These are phyloP conservation scores for Medauroidea extradentata DNA, from an alignment of 1,140 invertebrate genomes.

Conservation along the genomic window DNA sequence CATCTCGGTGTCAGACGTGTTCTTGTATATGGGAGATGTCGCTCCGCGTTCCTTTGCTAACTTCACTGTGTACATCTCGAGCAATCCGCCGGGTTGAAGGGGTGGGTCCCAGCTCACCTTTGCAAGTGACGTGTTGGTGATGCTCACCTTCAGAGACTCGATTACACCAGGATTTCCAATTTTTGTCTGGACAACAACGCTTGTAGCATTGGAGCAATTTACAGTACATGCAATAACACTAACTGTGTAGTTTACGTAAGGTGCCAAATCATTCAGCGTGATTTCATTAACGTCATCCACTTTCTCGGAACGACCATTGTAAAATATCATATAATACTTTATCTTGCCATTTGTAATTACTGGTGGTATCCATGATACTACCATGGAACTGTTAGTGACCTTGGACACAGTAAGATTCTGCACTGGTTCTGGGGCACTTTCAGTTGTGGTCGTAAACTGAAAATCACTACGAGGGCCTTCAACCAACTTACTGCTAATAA, in stretches of 20 bases:
- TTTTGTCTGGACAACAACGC: constrained; percentile 48
- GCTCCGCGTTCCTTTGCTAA: constrained; percentile 28
- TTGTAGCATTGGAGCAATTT: constrained; percentile 51
- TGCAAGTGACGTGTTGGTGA: constrained; percentile 45
- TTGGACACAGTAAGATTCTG: constrained; percentile 51
- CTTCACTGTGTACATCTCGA: constrained; percentile 52
- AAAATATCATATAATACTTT: constrained; percentile 62
- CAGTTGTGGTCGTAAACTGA: constrained; percentile 63
- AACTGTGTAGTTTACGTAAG: constrained; percentile 60
- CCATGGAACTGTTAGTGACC: constrained; percentile 60
- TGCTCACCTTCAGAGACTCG: constrained; percentile 44
- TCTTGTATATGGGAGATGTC: neutral
- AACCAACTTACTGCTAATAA: constrained; percentile 62
- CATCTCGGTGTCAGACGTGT: constrained; percentile 29
- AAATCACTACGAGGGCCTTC: constrained; percentile 64
- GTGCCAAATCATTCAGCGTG: constrained; percentile 34
- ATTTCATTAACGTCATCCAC: neutral
- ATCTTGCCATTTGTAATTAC: constrained; percentile 66
- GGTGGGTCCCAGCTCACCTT: constrained; percentile 57
- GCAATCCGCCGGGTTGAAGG: constrained; percentile 53
- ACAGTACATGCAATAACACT: constrained; percentile 66
- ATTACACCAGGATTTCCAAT: constrained; percentile 58
- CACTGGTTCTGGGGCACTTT: constrained; percentile 49
- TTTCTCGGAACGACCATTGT: constrained; percentile 27
- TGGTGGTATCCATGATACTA: constrained; percentile 66